Conservation (phyloP, 2,797 vertebrate species). For the Rhabdophis nuchalis region DNA sequence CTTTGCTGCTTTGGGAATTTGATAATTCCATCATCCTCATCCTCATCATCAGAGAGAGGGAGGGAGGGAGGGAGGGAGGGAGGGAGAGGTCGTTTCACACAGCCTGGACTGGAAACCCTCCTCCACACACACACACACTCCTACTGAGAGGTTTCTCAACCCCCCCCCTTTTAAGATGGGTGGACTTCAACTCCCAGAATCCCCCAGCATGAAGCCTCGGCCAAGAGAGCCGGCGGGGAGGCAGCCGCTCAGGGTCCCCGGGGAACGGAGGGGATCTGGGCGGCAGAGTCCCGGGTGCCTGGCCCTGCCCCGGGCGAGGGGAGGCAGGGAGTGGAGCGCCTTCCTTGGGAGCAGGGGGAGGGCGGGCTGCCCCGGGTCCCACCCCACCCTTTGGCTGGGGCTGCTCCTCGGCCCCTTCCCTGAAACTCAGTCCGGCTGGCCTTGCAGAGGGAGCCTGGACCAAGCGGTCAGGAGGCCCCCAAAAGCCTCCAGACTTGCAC, state of each 20-base stretch:
- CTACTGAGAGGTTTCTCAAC: not conserved
- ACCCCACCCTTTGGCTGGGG: not conserved
- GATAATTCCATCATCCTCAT: not conserved
- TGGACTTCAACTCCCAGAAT: not conserved
- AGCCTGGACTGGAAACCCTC: not conserved
- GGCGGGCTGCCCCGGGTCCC: not conserved
- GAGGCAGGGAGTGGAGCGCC: not conserved
- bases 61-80: no score
- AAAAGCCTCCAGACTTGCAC: not conserved
- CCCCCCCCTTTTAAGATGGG: not conserved
- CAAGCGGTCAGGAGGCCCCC: no score
- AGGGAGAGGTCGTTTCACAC: not conserved
- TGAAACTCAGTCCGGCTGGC: not conserved
- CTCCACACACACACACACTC: rapidly evolving
- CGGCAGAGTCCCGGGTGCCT: not conserved
- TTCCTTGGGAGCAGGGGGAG: no score
- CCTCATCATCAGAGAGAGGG: no score
- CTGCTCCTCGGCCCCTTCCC: no score
- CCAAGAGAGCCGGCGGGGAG: not conserved
- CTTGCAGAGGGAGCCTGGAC: not conserved
- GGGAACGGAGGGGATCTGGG: no score
- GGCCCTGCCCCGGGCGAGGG: not conserved
- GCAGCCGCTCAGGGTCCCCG: not conserved
- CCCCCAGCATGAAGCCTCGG: not conserved
- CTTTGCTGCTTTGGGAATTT: not conserved